Evolutionary conservation across 2,888 invertebrate genomes (phyloP).

Genomic region (Watsonalla binaria): DNA sequence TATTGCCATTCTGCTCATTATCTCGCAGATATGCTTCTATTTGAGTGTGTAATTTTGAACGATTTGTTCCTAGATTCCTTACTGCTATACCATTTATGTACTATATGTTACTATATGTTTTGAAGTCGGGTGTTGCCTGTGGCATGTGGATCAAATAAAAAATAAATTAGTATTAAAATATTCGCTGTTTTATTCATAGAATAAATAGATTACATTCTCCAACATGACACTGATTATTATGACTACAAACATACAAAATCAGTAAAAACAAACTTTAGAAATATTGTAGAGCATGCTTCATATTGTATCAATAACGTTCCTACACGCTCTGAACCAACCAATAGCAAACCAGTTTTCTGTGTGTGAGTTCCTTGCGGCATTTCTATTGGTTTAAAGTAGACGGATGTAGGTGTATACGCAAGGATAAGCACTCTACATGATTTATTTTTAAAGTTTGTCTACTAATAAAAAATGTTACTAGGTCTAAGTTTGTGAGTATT

Average conservation of each 20-base stretch:
- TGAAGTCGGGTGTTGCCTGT: too few species aligned
- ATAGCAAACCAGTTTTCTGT: conserved; percentile 1
- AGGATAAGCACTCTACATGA: conserved; percentile 21
- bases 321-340: conserved; percentile 5
- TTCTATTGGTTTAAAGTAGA: conserved; percentile 14
- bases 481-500: conserved; percentile 11
- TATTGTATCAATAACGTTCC: neutral
- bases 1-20: too few species aligned
- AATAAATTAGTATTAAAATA: neutral
- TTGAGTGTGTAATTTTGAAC: too few species aligned
- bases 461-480: conserved; percentile 12
- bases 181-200: conserved; percentile 61
- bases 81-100: too few species aligned
- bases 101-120: too few species aligned
- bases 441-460: conserved; percentile 13
- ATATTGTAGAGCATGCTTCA: neutral
- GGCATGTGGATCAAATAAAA: neutral
- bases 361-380: conserved; percentile 1
- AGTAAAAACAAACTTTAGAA: neutral
- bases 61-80: too few species aligned
- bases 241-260: conserved; percentile 25
- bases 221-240: conserved; percentile 35
- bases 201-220: conserved; percentile 56
- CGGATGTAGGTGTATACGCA: conserved; percentile 10
- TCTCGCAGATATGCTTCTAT: too few species aligned